Conservation (phyloP, 2,113 vertebrate genomes). For the Dissostichus mawsoni region DNA sequence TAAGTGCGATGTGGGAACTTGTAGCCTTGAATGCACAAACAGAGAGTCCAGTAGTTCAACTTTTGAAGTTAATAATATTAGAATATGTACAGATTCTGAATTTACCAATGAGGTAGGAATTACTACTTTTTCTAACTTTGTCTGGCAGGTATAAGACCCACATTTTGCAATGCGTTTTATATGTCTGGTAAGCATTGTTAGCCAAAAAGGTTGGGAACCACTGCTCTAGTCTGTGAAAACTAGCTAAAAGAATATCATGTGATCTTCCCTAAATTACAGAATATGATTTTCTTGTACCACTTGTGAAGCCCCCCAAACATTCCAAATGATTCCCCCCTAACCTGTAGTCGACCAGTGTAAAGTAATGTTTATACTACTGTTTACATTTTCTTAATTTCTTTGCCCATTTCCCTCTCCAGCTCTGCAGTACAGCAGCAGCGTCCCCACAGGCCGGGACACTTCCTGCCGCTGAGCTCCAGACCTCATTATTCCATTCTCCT, state of each 20-base stretch:
- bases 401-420: constrained; percentile 38
- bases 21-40: not conserved
- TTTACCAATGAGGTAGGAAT: not conserved
- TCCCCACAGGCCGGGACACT: constrained; percentile 40
- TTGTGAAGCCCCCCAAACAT: constrained; percentile 8
- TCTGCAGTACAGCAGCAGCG: not conserved
- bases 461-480: constrained; percentile 57
- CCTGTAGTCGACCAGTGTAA: not conserved
- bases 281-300: not conserved
- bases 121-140: no score
- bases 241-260: not conserved
- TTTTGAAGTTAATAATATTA: not conserved
- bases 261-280: not conserved
- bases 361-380: constrained; percentile 23
- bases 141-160: no score
- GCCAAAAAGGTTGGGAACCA: not conserved
- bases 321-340: constrained; percentile 17
- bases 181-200: not conserved
- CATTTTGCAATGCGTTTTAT: no score
- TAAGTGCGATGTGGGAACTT: not conserved
- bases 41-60: not conserved
- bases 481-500: constrained; percentile 82
- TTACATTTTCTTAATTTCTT: constrained; percentile 34
- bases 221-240: constrained; percentile 1
- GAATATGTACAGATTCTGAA: not conserved